Evolutionary conservation across 2,113 vertebrate genomes (phyloP).

Genomic region (Lanius ludovicianus): DNA sequence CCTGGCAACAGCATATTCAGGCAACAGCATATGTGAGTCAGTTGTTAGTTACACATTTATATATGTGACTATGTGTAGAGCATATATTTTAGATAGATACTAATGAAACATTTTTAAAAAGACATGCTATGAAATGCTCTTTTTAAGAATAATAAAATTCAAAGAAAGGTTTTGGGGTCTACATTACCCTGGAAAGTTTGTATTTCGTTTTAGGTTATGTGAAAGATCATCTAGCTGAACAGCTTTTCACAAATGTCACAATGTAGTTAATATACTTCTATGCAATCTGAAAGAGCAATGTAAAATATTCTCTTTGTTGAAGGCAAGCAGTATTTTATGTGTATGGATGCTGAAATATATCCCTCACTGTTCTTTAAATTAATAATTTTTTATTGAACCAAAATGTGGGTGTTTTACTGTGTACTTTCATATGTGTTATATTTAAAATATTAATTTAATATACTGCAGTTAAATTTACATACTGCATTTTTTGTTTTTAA

Average conservation of each 20-base stretch:
- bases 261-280: background rate
- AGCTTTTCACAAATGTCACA: background rate
- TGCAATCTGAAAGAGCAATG: background rate
- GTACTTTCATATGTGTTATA: background rate
- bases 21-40: conserved; percentile 46
- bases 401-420: background rate
- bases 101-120: background rate
- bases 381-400: background rate
- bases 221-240: background rate
- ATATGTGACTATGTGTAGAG: background rate
- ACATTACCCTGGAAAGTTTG: background rate
- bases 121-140: background rate
- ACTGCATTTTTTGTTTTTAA: background rate
- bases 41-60: conserved; percentile 31
- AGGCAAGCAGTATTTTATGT: background rate
- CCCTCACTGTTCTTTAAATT: background rate
- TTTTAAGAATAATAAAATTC: background rate
- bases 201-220: background rate
- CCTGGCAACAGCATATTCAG: conserved; percentile 57
- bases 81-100: background rate
- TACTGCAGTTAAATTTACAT: no score
- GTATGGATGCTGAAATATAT: background rate
- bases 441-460: background rate
- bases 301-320: background rate
- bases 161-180: background rate